These are phyloP conservation scores for Erythrocebus patas DNA, from an alignment of 2,113 vertebrate genomes.

Conservation along the genomic window DNA sequence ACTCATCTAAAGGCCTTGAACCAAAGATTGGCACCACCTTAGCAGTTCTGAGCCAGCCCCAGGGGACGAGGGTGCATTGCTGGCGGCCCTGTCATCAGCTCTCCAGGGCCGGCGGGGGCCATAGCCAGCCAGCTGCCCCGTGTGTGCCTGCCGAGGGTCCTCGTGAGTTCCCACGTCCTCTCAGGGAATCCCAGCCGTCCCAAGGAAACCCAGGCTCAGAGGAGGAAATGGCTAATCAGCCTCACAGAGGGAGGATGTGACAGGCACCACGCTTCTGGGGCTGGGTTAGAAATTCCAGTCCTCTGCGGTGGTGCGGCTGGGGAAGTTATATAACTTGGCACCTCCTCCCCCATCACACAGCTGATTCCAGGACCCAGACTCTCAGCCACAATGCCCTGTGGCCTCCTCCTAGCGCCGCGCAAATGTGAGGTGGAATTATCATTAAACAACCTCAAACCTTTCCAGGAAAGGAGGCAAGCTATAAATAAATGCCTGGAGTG, in stretches of 20 bases:
- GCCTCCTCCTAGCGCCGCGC: not conserved
- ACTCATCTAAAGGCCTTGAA: not conserved
- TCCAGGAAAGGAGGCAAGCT: not conserved
- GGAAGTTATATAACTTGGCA: not conserved
- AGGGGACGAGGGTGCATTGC: not conserved
- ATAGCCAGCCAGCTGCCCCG: not conserved
- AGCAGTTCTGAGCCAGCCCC: not conserved
- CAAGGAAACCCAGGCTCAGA: not conserved
- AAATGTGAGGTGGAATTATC: not conserved
- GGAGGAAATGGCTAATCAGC: not conserved
- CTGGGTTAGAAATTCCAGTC: not conserved
- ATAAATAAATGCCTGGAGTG: not conserved
- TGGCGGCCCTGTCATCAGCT: not conserved
- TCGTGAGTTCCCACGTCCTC: accelerated
- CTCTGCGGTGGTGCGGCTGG: accelerated
- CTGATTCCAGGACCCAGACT: not conserved
- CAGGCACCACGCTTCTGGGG: not conserved
- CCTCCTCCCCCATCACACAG: not conserved
- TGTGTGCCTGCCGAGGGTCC: accelerated
- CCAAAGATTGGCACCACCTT: not conserved
- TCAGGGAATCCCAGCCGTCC: not conserved
- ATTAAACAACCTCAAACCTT: not conserved
- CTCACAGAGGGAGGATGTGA: not conserved
- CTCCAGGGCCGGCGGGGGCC: too few species aligned
- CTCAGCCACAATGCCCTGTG: not conserved